phyloP scores from a whole-genome alignment of 2,888 invertebrate species.

The Diarsia mendica region DNA sequence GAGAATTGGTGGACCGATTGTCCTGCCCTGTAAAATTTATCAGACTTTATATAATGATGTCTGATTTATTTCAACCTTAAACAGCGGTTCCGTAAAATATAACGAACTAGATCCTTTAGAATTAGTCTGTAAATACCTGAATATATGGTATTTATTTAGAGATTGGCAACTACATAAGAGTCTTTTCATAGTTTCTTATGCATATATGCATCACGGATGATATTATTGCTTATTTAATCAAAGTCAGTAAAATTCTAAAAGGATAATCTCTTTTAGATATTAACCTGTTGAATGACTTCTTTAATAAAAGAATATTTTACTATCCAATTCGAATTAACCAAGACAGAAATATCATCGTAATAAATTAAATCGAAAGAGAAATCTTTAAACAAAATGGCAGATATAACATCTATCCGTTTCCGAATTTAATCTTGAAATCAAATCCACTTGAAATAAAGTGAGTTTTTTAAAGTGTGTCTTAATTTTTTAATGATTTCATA shows the following conservation, averaged over 20 bases:
- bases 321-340: constrained; percentile 9
- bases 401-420: neutral
- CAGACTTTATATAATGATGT: too few species aligned
- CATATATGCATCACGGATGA: too few species aligned
- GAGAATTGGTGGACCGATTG: too few species aligned
- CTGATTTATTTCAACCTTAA: too few species aligned
- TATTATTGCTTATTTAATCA: too few species aligned
- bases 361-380: neutral
- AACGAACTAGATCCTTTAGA: too few species aligned
- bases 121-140: too few species aligned
- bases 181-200: too few species aligned
- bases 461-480: neutral
- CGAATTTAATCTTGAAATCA: constrained; percentile 4
- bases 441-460: neutral
- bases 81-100: too few species aligned
- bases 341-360: neutral
- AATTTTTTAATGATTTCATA: neutral
- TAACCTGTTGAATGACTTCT: neutral
- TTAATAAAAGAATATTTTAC: neutral
- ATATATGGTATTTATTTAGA: too few species aligned
- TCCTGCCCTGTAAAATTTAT: too few species aligned
- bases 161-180: too few species aligned
- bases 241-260: neutral
- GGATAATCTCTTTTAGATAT: neutral
- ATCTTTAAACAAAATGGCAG: neutral